Percentiles rank a stretch among this genome's conserved stretches.
Conservation (phyloP, 2,797 vertebrate genomes). For the Labroides dimidiatus region DNA sequence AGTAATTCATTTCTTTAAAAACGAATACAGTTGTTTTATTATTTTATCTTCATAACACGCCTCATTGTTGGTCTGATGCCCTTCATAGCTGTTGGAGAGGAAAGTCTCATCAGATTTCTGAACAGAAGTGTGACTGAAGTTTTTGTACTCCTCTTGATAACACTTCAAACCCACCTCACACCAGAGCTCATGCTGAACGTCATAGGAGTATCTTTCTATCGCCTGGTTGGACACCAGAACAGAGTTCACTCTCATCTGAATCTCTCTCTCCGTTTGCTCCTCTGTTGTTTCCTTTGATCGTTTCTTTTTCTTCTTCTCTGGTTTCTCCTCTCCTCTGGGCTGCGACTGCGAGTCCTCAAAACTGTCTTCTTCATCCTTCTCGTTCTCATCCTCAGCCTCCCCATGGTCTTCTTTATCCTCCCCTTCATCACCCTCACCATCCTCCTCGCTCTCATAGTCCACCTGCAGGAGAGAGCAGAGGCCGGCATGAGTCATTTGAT, state of each 20-base stretch:
- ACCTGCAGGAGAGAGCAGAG: not conserved
- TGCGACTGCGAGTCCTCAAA: conserved; percentile 18
- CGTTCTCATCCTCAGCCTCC: conserved; percentile 33
- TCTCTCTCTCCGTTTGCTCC: fast-evolving
- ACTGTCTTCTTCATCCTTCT: not conserved
- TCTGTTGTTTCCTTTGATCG: no score
- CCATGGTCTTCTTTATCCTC: conserved; percentile 71
- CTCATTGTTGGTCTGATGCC: no score
- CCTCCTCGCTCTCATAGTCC: conserved; percentile 92
- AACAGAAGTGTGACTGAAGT: no score
- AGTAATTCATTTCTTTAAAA: no score
- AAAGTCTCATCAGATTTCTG: no score
- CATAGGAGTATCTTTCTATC: conserved; percentile 89
- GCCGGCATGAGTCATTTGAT: not conserved
- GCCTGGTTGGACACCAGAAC: conserved; percentile 81
- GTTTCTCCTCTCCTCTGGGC: not conserved
- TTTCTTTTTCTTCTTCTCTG: not conserved
- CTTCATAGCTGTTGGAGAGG: no score
- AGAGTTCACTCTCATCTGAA: conserved; percentile 78
- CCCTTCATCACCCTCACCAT: conserved; percentile 41
- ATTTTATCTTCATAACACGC: no score
- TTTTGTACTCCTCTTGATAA: no score
- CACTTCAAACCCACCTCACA: conserved; percentile 86
- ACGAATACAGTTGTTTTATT: no score
- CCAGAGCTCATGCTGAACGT: conserved; percentile 87